Percentiles rank a stretch among this genome's conserved stretches.
Conservation (phyloP, 2,888 invertebrate species). For the Scotopteryx bipunctaria region DNA sequence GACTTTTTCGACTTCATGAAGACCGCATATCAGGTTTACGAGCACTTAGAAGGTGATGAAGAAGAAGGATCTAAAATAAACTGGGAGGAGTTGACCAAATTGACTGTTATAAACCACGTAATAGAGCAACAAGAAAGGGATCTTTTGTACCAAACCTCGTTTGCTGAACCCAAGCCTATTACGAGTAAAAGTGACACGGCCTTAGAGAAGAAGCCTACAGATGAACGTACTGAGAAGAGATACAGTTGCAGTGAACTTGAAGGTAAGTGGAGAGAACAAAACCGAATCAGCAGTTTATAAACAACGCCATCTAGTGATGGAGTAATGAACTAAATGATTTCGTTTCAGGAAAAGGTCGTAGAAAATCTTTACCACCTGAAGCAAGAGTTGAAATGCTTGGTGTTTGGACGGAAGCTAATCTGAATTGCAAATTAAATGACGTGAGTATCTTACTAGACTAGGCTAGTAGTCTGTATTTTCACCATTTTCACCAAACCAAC, state of each 20-base stretch:
- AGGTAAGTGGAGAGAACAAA: too few species aligned
- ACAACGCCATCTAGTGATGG: conserved; percentile 41
- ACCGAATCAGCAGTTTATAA: not conserved
- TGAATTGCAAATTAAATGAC: conserved; percentile 79
- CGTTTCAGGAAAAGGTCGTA: conserved; percentile 53
- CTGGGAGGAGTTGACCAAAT: conserved; percentile 79
- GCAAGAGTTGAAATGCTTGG: conserved; percentile 76
- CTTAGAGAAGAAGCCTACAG: conserved; percentile 55
- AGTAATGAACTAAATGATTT: conserved; percentile 10
- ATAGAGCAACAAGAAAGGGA: conserved; percentile 76
- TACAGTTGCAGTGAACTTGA: conserved; percentile 73
- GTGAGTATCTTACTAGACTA: conserved; percentile 62
- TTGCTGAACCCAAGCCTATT: conserved; percentile 57
- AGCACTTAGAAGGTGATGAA: conserved; percentile 72
- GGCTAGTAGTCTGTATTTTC: too few species aligned
- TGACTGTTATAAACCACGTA: conserved; percentile 76
- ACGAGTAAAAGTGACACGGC: conserved; percentile 70
- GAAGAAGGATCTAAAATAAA: conserved; percentile 72
- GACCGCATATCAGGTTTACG: conserved; percentile 87
- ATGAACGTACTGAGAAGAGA: conserved; percentile 59
- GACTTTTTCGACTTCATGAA: conserved; percentile 89
- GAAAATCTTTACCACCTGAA: conserved; percentile 59
- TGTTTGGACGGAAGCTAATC: conserved; percentile 76
- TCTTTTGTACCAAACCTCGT: conserved; percentile 63
- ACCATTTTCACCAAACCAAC: too few species aligned